Evolutionary conservation across 2,888 invertebrate genomes (phyloP).

Genomic region (Steromphala cineraria): DNA sequence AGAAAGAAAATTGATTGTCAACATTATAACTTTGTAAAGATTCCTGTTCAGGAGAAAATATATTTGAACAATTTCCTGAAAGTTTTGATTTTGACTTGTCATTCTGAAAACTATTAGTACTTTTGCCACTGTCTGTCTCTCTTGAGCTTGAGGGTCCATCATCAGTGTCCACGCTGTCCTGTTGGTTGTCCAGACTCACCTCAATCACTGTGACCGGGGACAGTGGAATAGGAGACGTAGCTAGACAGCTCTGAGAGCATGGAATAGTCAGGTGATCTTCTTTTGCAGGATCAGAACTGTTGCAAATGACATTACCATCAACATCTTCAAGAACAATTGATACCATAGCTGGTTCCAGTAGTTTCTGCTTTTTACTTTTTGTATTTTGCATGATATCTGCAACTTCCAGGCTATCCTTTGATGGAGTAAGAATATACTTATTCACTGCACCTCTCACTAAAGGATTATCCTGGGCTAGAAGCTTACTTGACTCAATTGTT

Average conservation of each 20-base stretch:
- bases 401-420: conserved; percentile 58
- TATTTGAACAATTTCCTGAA: background rate
- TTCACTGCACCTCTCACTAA: background rate
- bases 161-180: conserved; percentile 62
- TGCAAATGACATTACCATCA: conserved; percentile 30
- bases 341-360: conserved; percentile 53
- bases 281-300: background rate
- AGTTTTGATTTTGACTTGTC: background rate
- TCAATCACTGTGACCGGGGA: conserved; percentile 71
- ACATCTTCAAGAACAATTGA: conserved; percentile 54
- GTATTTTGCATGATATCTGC: conserved; percentile 52
- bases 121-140: conserved; percentile 31
- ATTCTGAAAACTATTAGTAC: background rate
- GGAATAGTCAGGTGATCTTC: background rate
- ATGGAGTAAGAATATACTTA: background rate
- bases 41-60: background rate
- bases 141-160: conserved; percentile 43
- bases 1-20: background rate
- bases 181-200: conserved; percentile 67
- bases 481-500: background rate
- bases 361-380: background rate
- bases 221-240: conserved; percentile 51
- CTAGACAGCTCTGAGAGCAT: conserved; percentile 36
- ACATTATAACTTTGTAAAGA: background rate
- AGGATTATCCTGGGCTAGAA: background rate